These are phyloP conservation scores for Orussus abietinus DNA, from an alignment of 1,140 invertebrate species.

Conservation along the genomic window DNA sequence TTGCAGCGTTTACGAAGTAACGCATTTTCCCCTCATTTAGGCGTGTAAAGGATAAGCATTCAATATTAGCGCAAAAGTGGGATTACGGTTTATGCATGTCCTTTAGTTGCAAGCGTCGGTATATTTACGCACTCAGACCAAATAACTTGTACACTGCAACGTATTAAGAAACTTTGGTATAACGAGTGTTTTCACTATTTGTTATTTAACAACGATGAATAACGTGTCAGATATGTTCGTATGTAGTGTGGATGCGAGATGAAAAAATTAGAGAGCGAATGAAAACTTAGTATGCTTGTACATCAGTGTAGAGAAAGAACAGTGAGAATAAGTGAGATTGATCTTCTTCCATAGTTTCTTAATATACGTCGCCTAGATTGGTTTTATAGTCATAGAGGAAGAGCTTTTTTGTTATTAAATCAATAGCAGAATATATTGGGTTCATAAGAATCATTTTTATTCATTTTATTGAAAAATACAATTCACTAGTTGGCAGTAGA, in stretches of 20 bases:
- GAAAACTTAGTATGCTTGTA: too few species aligned
- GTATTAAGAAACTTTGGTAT: slow-evolving; percentile 15
- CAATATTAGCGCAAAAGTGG: slow-evolving; percentile 26
- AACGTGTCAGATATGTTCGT: slow-evolving; percentile 18
- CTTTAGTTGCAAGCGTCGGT: slow-evolving; percentile 24
- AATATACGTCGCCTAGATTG: too few species aligned
- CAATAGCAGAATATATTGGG: too few species aligned
- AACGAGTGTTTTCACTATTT: slow-evolving; percentile 25
- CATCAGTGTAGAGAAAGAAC: too few species aligned
- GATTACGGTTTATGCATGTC: slow-evolving; percentile 25
- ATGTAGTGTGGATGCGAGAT: slow-evolving; percentile 21
- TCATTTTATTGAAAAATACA: too few species aligned
- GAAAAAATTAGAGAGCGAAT: slow-evolving; percentile 23
- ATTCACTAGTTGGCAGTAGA: too few species aligned
- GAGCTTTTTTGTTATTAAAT: too few species aligned
- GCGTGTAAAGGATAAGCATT: slow-evolving; percentile 20
- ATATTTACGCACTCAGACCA: slow-evolving; percentile 26
- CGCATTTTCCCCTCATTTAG: slow-evolving; percentile 22
- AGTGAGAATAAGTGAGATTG: too few species aligned
- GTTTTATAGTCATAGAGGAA: too few species aligned
- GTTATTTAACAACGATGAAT: slow-evolving; percentile 31
- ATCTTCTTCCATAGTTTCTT: too few species aligned
- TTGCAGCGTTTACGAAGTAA: slow-evolving; percentile 97
- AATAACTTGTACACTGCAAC: slow-evolving; percentile 20
- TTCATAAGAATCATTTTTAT: too few species aligned